Conservation (phyloP, 2,113 vertebrate genomes). For the Tachuris rubrigastra region DNA sequence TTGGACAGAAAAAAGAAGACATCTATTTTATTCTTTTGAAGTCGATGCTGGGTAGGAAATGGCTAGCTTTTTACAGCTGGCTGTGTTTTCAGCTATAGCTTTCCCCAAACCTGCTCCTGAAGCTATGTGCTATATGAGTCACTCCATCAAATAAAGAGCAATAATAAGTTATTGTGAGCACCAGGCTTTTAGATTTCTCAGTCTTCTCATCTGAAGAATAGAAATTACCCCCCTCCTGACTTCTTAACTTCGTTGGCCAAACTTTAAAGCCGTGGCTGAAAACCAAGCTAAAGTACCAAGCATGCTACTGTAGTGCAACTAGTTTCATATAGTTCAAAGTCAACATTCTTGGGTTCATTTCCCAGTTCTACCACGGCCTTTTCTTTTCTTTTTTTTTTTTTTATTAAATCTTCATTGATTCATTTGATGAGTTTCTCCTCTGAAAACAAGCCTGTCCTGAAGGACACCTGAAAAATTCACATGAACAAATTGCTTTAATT, state of each 20-base stretch:
- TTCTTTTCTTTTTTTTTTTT: background rate
- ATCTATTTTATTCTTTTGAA: conserved; percentile 64
- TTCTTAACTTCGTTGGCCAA: conserved; percentile 57
- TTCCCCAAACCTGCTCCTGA: conserved; percentile 38
- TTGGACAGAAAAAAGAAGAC: conserved; percentile 50
- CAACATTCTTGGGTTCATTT: conserved; percentile 35
- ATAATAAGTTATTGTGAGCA: conserved; percentile 62
- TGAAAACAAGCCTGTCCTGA: background rate
- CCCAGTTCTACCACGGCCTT: background rate
- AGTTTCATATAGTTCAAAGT: conserved; percentile 53
- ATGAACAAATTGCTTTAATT: background rate
- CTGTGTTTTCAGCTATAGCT: conserved; percentile 44
- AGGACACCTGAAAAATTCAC: background rate
- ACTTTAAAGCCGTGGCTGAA: conserved; percentile 57
- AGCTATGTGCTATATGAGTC: conserved; percentile 48
- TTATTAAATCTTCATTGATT: background rate
- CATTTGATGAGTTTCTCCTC: background rate
- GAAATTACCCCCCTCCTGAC: conserved; percentile 57
- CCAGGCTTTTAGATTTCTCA: conserved; percentile 35
- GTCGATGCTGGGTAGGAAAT: conserved; percentile 52
- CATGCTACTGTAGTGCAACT: conserved; percentile 7
- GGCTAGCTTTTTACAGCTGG: conserved; percentile 47
- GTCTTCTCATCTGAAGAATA: conserved; percentile 46
- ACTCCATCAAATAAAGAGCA: conserved; percentile 64
- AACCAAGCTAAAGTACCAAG: conserved; percentile 27